Evolutionary conservation across 2,113 vertebrate species (phyloP), one percentile per base, ranked within the genome.

Genomic region (Indri indri): DNA sequence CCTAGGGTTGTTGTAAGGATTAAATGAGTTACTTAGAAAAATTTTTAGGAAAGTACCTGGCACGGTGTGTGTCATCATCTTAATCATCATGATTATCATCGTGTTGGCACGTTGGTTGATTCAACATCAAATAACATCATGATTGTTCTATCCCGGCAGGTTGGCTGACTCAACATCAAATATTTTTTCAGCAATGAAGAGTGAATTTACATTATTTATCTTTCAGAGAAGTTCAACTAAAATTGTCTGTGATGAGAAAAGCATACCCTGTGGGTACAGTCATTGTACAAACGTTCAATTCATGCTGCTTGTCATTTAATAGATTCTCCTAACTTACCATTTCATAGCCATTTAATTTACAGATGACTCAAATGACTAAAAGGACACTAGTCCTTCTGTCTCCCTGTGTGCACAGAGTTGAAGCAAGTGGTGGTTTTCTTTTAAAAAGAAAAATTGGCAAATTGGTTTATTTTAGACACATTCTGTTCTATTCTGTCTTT

Each of bases 361-460:
- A 85, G 88, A 79, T 97, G 82, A 97, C 81, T 88, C 80, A 91
- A 70, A 73, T 57, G 76, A 91, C 61, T 90, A 40, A 68, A 42
- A 73, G 91, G 88, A 86, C 45, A 63, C 94, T 47, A 79, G 40
- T 74, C 52, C 45, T 94, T 77, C 87, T 76, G 86, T 71, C 50
- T 96, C 8, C 34, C 85, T 97, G 42, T 94, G 95, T 89, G 84
- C 13, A 59, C 54, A 47, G 30, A 23, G 47, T 65, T 73, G 47
- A 73, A 90, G 59, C 12, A 87, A 77, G 25, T 32, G 42, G 76
- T 65, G 34, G 18, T 45, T 94, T 59, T 93, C 34, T 96, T 86
- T 96, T 61, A 45, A 74, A 89, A 59, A 90, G 81, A 89, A 30
- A 88, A 85, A 68, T 59, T 76, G 87, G 74, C 42, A 63, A 65